Base-by-base conservation (phyloP, 2,888 invertebrate species). In the Sthenelais limicola region DNA sequence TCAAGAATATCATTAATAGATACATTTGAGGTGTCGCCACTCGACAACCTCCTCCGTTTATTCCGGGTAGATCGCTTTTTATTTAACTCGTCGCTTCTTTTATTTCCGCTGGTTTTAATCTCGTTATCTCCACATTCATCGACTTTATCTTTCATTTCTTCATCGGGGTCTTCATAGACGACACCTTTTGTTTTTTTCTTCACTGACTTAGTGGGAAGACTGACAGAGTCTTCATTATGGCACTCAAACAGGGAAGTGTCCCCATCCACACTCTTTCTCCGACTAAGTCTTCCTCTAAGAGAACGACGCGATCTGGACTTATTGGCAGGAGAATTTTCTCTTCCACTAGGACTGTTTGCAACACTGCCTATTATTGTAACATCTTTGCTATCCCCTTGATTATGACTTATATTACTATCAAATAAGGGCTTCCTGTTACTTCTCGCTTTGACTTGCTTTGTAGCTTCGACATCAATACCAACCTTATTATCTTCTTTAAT, bases 1-100 rank as follows among this genome's bases (percentile, higher is more conserved):
- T 32, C 32, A 18, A 56, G 30, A 24, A 30, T 15, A n/a, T 56
- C 56, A 3, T 18, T 33, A 21, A 35, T 30, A 5, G 32, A 32
- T 32, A 35, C 21, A 62, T 21, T 3, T 3, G 21, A 15, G 43
- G 26, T 62, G 2, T 15, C 18, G 24, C n/a, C n/a, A n/a, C 38
- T 24, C 38, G 21, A 24, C 2, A 62, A 24, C 24, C 62, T 35
- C 5, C 62, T 21, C 7, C 62, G 35, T 35, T 62, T 62, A 24
- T 24, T 62, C 38, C 62, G 21, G 38, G 26, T 33, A 15, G 62
- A 21, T 38, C 62, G 21, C 38, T 62, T 62, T 12, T 35, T 62
- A n/a, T 15, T 28, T 15, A 56, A 15, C 56, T 56, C 56, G 18
- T 18, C 30, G n/a, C n/a, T 3, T 15, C 32, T 21, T 62, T 43